These are phyloP conservation scores for Hemibagrus guttatus DNA, from an alignment of 2,797 vertebrate genomes.

Conservation along the genomic window DNA sequence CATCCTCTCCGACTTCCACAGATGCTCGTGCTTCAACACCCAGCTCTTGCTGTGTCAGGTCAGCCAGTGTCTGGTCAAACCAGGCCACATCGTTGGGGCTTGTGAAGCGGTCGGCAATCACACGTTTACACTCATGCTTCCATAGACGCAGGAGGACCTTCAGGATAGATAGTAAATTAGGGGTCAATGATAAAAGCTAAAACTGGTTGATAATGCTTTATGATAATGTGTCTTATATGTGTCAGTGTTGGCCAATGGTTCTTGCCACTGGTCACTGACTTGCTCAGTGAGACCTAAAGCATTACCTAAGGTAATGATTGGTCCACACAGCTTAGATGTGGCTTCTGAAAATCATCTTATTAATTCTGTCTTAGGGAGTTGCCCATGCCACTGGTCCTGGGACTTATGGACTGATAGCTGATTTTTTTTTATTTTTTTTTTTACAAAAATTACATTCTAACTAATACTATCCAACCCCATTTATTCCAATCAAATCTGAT, in stretches of 20 bases:
- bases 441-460: not conserved
- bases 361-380: not conserved
- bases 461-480: not conserved
- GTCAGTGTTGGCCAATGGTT: too few relatives aligned
- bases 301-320: not conserved
- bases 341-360: not conserved
- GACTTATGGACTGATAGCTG: not conserved
- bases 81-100: slow-evolving; percentile 81
- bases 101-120: slow-evolving; percentile 93
- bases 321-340: not conserved
- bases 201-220: not conserved
- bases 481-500: too few relatives aligned
- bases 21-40: slow-evolving; percentile 65
- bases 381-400: not conserved
- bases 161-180: not conserved
- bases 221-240: not conserved
- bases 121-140: slow-evolving; percentile 94
- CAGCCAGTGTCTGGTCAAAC: slow-evolving; percentile 82
- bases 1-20: slow-evolving; percentile 73
- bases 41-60: slow-evolving; percentile 79
- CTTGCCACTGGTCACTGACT: not conserved
- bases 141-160: slow-evolving; percentile 86
- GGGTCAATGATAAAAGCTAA: not conserved
- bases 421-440: not conserved
- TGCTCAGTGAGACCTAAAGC: not conserved